A percentile compares a stretch with the other conserved stretches of the same genome.
phyloP scores from a whole-genome alignment of 2,797 vertebrate species.

The Cryptoblepharus egeriae region DNA sequence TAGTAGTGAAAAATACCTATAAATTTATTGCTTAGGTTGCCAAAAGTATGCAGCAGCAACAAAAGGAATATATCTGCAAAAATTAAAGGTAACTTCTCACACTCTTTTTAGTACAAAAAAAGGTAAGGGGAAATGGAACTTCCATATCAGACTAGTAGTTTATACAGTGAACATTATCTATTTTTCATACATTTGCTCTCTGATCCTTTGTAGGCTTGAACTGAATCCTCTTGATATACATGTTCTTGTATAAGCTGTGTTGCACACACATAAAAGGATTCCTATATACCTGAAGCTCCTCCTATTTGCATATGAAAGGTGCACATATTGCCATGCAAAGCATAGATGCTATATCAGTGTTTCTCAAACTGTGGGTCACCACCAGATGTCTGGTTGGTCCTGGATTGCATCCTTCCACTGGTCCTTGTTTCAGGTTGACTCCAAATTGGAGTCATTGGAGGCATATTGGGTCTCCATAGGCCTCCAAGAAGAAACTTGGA shows the following conservation, averaged over 20 bases:
- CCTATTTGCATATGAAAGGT: background rate
- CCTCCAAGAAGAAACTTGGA: too few relatives aligned
- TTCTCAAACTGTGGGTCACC: background rate
- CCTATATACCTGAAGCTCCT: background rate
- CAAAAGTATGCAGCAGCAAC: slow-evolving; percentile 22
- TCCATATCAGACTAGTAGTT: background rate
- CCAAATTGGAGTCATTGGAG: too few relatives aligned
- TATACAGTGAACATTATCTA: background rate
- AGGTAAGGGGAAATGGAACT: background rate
- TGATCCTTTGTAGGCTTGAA: background rate
- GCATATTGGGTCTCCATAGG: too few relatives aligned
- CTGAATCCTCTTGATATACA: background rate
- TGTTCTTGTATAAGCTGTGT: background rate
- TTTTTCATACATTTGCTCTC: background rate
- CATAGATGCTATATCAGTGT: background rate
- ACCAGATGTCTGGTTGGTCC: too few relatives aligned
- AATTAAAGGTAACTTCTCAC: slow-evolving; percentile 23
- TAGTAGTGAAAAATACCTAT: slow-evolving; percentile 41
- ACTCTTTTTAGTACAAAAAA: slow-evolving; percentile 15
- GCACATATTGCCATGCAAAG: background rate
- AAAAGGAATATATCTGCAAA: slow-evolving; percentile 30
- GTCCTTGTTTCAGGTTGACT: too few relatives aligned
- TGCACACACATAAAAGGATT: background rate
- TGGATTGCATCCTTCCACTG: too few relatives aligned
- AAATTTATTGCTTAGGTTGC: slow-evolving; percentile 44